Conservation (phyloP, 2,888 invertebrate species). For the Metacarcinus magister region DNA sequence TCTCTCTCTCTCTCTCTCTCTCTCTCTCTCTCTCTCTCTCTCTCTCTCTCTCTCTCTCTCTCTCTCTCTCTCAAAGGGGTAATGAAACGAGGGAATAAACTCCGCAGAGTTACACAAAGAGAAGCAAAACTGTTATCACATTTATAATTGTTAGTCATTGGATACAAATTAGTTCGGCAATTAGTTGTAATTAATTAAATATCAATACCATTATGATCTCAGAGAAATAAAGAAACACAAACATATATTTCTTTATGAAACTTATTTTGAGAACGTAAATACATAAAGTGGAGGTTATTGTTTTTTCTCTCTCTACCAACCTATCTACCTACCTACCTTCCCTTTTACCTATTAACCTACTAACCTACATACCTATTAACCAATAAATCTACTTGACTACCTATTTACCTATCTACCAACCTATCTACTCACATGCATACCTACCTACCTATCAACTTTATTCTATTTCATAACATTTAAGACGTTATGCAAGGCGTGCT, state of each 20-base stretch:
- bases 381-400: neutral
- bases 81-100: neutral
- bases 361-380: no score
- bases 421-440: neutral
- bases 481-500: no score
- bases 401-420: neutral
- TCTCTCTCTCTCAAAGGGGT: neutral
- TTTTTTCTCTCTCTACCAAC: neutral
- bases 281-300: neutral
- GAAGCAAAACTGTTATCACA: neutral
- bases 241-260: neutral
- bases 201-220: neutral
- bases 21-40: constrained; percentile 21
- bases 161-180: neutral
- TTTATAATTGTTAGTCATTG: neutral
- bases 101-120: neutral
- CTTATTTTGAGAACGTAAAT: neutral
- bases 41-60: constrained; percentile 40
- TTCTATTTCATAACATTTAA: no score
- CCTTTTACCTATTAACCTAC: neutral
- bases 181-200: neutral
- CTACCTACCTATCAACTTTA: neutral
- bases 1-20: constrained; percentile 45
- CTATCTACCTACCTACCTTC: neutral
- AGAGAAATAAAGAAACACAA: neutral